Base-by-base conservation (phyloP, 2,888 invertebrate species). In the Polia nebulosa region DNA sequence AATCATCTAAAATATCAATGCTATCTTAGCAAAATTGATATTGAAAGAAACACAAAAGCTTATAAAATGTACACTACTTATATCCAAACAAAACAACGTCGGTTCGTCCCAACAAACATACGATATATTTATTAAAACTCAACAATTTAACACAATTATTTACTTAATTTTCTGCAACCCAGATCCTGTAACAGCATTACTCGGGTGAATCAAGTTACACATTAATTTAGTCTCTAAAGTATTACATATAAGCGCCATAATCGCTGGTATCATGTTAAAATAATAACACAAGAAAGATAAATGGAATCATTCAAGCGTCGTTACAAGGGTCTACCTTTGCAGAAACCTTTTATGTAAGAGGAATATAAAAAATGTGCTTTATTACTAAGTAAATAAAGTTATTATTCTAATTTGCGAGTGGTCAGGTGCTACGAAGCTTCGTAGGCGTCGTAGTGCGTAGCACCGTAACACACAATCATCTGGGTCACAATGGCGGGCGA, bases 251-350 rank as follows among this genome's bases (percentile, higher is more conserved):
- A 66, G 83, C 66, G 36, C 59, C 71, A 84, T 75, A 81, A 79
- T 83, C 78, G 78, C 71, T 55, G 52, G 74, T 65, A 67, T 69
- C 62, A 72, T 58, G 71, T 53, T 76, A 78, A 82, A 87, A 87
- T 88, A 87, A 87, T 85, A 87, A 85, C 83, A 85, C 84, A 80
- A 82, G 82, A 83, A 85, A 84, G 88, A 87, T 85, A 85, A 88
- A 87, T 88, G 85, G 83, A 87, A 86, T 85, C 84, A 86, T 88
- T 87, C 85, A 83, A 84, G 83, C 84, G 80, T 85, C 83, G 85
- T 87, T 87, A 86, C 78, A 76, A 70, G 84, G 85, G 87, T 82
- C 79, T 85, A 79, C 83, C 79, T 82, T 76, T 59, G 55, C 76
- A 68, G 71, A 77, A 72, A 76, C 72, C 76, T 68, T 72, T 63